Evolutionary conservation across 2,888 invertebrate species (phyloP).

Genomic region (Lamellibrachia columna): DNA sequence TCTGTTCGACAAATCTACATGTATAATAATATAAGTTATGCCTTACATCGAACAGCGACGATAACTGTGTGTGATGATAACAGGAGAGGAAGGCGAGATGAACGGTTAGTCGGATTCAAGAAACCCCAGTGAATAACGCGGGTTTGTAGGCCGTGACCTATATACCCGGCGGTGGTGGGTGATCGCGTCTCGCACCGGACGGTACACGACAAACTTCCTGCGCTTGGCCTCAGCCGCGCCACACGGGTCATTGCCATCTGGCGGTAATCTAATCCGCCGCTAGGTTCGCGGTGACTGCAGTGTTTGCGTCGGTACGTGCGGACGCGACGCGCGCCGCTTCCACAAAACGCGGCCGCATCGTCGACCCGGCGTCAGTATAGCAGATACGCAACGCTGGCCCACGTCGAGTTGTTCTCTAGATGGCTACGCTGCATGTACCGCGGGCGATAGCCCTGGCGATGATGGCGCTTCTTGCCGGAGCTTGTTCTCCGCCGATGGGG

Average conservation of each 20-base stretch:
- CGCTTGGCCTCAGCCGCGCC: not conserved
- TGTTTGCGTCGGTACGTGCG: not conserved
- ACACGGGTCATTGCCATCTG: not conserved
- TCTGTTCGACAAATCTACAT: too few relatives aligned
- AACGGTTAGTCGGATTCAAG: not conserved
- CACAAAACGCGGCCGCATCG: not conserved
- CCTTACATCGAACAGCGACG: too few relatives aligned
- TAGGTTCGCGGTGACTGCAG: not conserved
- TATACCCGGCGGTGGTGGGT: not conserved
- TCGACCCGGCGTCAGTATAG: not conserved
- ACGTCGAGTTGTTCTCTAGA: not conserved
- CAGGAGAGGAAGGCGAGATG: not conserved
- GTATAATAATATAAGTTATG: too few relatives aligned
- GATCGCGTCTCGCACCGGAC: not conserved
- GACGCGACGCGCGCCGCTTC: not conserved
- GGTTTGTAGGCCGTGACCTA: not conserved
- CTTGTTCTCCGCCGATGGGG: not conserved
- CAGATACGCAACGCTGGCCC: not conserved
- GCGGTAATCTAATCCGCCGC: constrained; percentile 10
- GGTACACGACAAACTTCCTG: not conserved
- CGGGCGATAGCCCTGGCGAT: not conserved
- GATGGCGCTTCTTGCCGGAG: not conserved
- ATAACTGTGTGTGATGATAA: too few relatives aligned
- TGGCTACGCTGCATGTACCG: not conserved
- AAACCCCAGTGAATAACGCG: not conserved